phyloP scores from a whole-genome alignment of 2,888 invertebrate genomes.

The Ernsta delagoae region DNA sequence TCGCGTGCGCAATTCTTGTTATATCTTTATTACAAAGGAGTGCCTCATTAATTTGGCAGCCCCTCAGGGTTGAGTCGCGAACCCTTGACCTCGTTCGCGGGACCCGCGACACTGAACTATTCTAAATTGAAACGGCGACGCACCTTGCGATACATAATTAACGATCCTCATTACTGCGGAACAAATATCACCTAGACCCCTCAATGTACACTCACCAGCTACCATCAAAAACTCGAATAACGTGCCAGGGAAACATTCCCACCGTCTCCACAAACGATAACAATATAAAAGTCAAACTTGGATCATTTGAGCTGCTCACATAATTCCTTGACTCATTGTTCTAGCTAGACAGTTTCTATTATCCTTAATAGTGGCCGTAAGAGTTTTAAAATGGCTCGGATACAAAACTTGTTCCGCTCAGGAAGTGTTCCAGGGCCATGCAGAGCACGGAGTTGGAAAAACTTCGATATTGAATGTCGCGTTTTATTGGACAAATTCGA shows the following conservation, averaged over 20 bases:
- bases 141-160: conserved; percentile 83
- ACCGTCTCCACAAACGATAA: conserved; percentile 50
- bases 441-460: conserved; percentile 62
- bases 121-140: conserved; percentile 70
- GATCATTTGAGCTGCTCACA: conserved; percentile 73
- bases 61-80: conserved; percentile 82
- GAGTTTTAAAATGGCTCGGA: conserved; percentile 81
- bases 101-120: conserved; percentile 75
- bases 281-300: conserved; percentile 75
- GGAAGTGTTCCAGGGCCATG: conserved; percentile 73
- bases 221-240: conserved; percentile 39
- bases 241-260: conserved; percentile 44
- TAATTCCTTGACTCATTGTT: conserved; percentile 77
- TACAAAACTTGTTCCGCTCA: conserved; percentile 73
- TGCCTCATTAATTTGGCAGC: conserved; percentile 85
- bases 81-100: conserved; percentile 82
- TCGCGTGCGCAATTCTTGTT: conserved; percentile 85
- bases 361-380: conserved; percentile 81
- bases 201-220: conserved; percentile 37
- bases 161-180: conserved; percentile 80
- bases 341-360: conserved; percentile 78
- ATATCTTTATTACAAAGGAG: conserved; percentile 86
- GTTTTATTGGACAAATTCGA: conserved; percentile 77
- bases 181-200: conserved; percentile 55
- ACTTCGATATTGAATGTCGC: conserved; percentile 76